Conservation (phyloP, 2,888 invertebrate genomes). For the Leistus spinibarbis region DNA sequence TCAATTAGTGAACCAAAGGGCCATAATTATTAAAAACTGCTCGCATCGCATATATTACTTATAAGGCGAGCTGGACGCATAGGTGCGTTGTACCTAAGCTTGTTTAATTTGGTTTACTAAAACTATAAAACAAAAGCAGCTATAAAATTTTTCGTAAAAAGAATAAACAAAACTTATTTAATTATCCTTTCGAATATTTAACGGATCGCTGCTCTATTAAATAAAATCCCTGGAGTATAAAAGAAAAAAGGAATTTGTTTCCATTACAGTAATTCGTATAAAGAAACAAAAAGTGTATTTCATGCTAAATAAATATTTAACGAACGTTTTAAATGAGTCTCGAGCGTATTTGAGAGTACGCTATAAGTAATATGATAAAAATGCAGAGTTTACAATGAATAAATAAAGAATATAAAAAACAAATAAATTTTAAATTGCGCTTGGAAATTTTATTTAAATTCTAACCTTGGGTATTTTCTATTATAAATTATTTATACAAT, state of each 20-base stretch:
- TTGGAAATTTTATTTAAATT: neutral
- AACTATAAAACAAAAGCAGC: too few species aligned
- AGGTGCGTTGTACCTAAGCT: too few species aligned
- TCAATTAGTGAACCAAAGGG: too few species aligned
- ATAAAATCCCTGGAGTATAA: neutral
- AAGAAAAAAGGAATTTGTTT: neutral
- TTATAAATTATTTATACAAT: neutral
- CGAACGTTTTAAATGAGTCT: neutral
- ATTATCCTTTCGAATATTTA: too few species aligned
- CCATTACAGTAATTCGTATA: neutral
- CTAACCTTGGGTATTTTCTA: too few species aligned
- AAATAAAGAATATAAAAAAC: neutral
- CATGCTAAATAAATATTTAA: neutral
- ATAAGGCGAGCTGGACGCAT: too few species aligned
- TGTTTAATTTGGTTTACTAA: too few species aligned
- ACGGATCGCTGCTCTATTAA: neutral
- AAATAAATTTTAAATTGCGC: neutral
- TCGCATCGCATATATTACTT: too few species aligned
- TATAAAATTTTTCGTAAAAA: too few species aligned
- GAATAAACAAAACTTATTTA: too few species aligned
- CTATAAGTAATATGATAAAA: neutral
- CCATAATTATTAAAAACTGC: too few species aligned
- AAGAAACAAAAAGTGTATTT: neutral
- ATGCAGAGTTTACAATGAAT: neutral
- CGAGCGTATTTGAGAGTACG: neutral